Evolutionary conservation across 2,113 vertebrate genomes (phyloP).

Genomic region (Oostethus manadensis): DNA sequence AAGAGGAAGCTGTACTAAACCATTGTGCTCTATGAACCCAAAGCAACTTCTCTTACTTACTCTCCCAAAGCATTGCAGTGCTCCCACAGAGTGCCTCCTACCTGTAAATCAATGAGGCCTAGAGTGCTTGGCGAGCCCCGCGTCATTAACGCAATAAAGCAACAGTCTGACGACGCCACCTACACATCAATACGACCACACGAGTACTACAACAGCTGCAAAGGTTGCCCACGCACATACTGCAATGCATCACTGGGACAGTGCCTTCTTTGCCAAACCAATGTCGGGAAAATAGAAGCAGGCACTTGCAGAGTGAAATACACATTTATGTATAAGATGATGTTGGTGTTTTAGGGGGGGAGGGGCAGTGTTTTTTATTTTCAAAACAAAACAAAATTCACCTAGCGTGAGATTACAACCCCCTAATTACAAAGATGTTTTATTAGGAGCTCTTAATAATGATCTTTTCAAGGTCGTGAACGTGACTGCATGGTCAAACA

Average conservation of each 20-base stretch:
- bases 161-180: constrained; percentile 42
- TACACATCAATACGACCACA: constrained; percentile 45
- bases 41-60: constrained; percentile 42
- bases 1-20: background rate
- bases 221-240: constrained; percentile 19
- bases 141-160: constrained; percentile 58
- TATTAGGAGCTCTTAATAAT: constrained; percentile 11
- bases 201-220: constrained; percentile 22
- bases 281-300: constrained; percentile 26
- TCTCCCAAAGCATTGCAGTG: constrained; percentile 48
- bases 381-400: constrained; percentile 9
- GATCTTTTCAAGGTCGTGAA: constrained; percentile 43
- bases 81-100: constrained; percentile 43
- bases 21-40: constrained; percentile 37
- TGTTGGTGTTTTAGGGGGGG: too few species aligned
- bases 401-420: constrained; percentile 18
- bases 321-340: background rate
- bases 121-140: constrained; percentile 49
- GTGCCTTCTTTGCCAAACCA: constrained; percentile 13
- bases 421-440: constrained; percentile 35
- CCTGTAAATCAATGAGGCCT: constrained; percentile 54
- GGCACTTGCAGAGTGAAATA: constrained; percentile 22
- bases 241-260: constrained; percentile 28
- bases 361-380: background rate
- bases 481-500: constrained; percentile 43